These are phyloP conservation scores for Adrianichthys oophorus DNA, from an alignment of 2,797 vertebrate genomes.

Conservation along the genomic window DNA sequence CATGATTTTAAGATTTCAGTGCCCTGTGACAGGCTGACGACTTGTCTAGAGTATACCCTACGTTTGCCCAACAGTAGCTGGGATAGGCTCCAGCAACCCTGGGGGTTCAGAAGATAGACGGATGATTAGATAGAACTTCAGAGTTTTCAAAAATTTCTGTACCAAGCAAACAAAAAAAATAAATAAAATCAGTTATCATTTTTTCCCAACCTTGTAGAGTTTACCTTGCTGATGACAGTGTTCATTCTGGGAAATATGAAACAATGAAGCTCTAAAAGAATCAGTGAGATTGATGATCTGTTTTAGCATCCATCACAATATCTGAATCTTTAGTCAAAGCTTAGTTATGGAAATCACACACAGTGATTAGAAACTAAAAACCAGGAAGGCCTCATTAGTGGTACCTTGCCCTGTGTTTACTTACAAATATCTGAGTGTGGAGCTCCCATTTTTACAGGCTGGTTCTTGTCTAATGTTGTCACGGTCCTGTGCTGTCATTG, in stretches of 20 bases:
- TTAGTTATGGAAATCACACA: constrained; percentile 19
- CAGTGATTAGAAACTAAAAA: constrained; percentile 3
- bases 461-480: constrained; percentile 23
- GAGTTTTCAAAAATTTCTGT: too few species aligned
- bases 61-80: too few species aligned
- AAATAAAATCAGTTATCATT: neutral
- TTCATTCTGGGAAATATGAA: neutral
- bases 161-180: too few species aligned
- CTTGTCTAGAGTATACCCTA: too few species aligned
- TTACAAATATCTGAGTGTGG: constrained; percentile 26
- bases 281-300: constrained; percentile 24
- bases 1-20: too few species aligned
- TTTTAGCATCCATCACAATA: constrained; percentile 1
- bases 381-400: constrained; percentile 28
- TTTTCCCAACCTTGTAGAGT: too few species aligned
- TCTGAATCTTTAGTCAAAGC: constrained; percentile 23
- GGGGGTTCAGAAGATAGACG: too few species aligned
- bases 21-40: too few species aligned
- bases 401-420: constrained; percentile 12
- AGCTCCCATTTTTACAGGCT: constrained; percentile 19
- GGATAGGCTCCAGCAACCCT: too few species aligned
- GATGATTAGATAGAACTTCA: too few species aligned
- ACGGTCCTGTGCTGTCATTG: constrained; percentile 44
- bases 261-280: constrained; percentile 23
- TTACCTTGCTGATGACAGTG: too few species aligned